phyloP scores from a whole-genome alignment of 2,888 invertebrate species.

The Phymatocera aterrima region DNA sequence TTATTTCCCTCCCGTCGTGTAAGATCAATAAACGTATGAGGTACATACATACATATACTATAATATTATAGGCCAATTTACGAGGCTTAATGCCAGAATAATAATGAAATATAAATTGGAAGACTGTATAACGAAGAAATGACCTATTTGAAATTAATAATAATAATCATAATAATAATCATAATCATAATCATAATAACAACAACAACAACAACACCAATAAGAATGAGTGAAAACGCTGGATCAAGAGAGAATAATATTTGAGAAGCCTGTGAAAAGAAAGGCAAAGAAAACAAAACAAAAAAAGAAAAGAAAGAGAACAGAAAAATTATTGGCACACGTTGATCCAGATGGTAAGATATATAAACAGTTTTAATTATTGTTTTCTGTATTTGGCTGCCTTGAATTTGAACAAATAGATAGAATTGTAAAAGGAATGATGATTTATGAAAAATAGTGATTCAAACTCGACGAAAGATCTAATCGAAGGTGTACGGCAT shows the following conservation, averaged over 20 bases:
- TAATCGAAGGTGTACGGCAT: not conserved
- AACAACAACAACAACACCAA: not conserved
- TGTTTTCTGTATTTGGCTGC: not conserved
- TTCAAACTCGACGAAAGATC: not conserved
- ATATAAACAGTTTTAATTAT: not conserved
- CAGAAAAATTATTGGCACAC: constrained; percentile 24
- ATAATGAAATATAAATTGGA: constrained; percentile 56
- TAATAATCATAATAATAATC: not conserved
- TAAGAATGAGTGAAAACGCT: constrained; percentile 5
- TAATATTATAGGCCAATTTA: not conserved
- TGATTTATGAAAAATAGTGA: not conserved
- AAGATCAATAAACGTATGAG: too few species aligned
- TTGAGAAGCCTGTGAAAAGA: not conserved
- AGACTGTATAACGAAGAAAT: constrained; percentile 30
- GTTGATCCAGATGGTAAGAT: constrained; percentile 9
- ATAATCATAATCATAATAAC: not conserved
- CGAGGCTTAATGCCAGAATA: constrained; percentile 9
- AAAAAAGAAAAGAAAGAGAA: not conserved
- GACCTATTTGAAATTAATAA: not conserved
- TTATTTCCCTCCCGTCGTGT: not conserved
- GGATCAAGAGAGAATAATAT: constrained; percentile 15
- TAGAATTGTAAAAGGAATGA: not conserved
- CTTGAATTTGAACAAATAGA: not conserved
- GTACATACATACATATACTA: too few species aligned
- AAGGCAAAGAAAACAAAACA: not conserved